These are phyloP conservation scores for Watersipora subatra DNA, from an alignment of 1,140 invertebrate species.

Conservation along the genomic window DNA sequence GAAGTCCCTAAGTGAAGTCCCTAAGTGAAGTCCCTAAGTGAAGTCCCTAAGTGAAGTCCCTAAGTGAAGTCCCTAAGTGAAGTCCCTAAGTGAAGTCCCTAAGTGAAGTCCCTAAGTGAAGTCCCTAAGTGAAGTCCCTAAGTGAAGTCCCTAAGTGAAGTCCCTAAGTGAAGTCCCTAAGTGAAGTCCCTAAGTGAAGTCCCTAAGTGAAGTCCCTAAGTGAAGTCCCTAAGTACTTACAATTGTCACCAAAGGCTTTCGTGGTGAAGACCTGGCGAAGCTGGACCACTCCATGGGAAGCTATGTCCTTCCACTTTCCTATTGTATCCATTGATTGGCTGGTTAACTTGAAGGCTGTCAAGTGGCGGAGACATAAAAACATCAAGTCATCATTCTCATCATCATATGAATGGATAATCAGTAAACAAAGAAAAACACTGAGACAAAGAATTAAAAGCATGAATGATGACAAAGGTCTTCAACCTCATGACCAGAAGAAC, in stretches of 20 bases:
- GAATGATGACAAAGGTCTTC: neutral
- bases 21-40: too few species aligned
- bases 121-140: too few species aligned
- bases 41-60: too few species aligned
- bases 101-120: too few species aligned
- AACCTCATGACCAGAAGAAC: neutral
- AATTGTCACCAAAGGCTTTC: constrained; percentile 86
- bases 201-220: too few species aligned
- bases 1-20: too few species aligned
- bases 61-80: too few species aligned
- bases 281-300: constrained; percentile 81
- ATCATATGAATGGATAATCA: neutral
- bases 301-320: constrained; percentile 83
- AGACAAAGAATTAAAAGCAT: neutral
- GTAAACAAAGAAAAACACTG: constrained; percentile 3
- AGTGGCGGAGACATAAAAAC: neutral
- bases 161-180: too few species aligned
- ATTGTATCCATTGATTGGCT: constrained; percentile 70
- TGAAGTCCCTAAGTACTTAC: too few species aligned
- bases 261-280: constrained; percentile 86
- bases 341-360: constrained; percentile 57
- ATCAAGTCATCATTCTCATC: constrained; percentile 7
- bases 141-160: too few species aligned
- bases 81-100: too few species aligned
- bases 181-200: too few species aligned